phyloP scores from a whole-genome alignment of 2,113 vertebrate genomes.

The Stigmatopora nigra region DNA sequence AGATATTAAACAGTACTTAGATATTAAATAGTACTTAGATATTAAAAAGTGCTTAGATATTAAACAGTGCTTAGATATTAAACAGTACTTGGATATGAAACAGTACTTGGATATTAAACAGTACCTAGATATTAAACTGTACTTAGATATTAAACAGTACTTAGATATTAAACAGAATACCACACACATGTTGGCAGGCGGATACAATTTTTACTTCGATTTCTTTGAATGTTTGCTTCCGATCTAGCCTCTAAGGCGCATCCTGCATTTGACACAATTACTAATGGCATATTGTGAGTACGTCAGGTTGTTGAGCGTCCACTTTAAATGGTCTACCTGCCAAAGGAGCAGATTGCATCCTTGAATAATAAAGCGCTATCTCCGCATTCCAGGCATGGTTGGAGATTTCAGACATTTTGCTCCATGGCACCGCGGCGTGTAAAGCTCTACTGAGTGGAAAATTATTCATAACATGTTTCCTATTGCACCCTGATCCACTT shows the following conservation, averaged over 20 bases:
- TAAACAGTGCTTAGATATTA: no score
- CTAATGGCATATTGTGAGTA: background rate
- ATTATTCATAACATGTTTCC: slow-evolving; percentile 35
- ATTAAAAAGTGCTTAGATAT: no score
- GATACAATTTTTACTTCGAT: no score
- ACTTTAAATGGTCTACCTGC: slow-evolving; percentile 3
- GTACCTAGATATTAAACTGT: no score
- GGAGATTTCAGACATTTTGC: slow-evolving; percentile 43
- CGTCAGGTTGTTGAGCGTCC: background rate
- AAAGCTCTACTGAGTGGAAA: slow-evolving; percentile 32
- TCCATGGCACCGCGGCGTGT: slow-evolving; percentile 17
- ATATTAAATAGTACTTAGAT: no score
- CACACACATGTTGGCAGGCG: no score
- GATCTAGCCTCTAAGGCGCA: background rate
- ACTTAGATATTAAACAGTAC: no score
- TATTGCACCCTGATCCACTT: slow-evolving; percentile 13
- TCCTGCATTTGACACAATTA: background rate
- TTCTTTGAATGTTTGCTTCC: no score
- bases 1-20: no score
- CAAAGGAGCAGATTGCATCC: slow-evolving; percentile 12
- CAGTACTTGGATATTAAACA: no score
- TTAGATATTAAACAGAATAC: no score
- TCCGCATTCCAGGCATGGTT: slow-evolving; percentile 32
- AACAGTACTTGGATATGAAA: no score
- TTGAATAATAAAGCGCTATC: slow-evolving; percentile 32